Evolutionary conservation across 2,888 invertebrate genomes (phyloP), one percentile per base, ranked within the genome.

Genomic region (Dorcus hopei): DNA sequence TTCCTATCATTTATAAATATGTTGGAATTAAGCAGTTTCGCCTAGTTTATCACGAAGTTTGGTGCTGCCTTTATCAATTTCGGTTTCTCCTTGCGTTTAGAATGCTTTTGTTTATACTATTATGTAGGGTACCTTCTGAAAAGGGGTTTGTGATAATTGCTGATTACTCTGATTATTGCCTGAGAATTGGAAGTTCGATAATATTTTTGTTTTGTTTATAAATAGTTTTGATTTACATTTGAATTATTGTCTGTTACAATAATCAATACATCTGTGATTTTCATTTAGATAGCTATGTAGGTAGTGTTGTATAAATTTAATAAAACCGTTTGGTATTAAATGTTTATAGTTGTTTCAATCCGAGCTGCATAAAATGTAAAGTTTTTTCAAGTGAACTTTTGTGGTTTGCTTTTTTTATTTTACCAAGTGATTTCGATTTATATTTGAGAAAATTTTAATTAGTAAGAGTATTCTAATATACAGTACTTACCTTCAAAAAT

Each of bases 261-360:
- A 74, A 76, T 75, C 75, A 76, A 77, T 75, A 71, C 75, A 75
- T 77, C 76, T 76, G 76, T 77, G 77, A 77, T 77, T 77, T 76
- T 74, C 74, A 74, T 74, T 70, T 74, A 72, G 70, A 61, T 64
- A 61, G 56, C 50, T 59, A 54, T 57, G 26, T 54, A 57, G 47
- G 55, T 62, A 61, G 57, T 56, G 55, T 57, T 63, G 54, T 57
- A 60, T 62, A 59, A 60, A 57, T 57, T 57, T 53, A 60, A 57
- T 60, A 60, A 60, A 57, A 64, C 58, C 55, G 59, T 66, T 66
- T 66, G 66, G 66, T 66, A 66, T 63, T 59, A 64, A 61, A 55
- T 52, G 59, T 59, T 63, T 3, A 9, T 9, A 5, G 19, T 19
- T 19, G 45, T 45, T 45, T 45, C 19, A 9, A 3, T 45, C 3